phyloP scores from a whole-genome alignment of 1,140 invertebrate genomes.

The Aphelenchoides avenae region DNA sequence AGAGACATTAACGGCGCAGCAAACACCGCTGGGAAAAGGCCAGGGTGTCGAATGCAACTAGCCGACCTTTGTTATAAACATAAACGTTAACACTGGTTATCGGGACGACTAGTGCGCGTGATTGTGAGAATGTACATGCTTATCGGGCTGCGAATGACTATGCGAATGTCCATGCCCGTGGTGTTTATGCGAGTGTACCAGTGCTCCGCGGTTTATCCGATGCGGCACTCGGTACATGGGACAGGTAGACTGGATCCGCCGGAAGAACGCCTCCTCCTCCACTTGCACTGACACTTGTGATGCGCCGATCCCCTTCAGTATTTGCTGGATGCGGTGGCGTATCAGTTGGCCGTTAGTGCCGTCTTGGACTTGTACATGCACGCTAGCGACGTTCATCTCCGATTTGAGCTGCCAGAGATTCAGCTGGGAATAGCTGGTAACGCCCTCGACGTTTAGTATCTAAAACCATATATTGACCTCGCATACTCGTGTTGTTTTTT shows the following conservation, averaged over 20 bases:
- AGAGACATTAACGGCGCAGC: too few species aligned
- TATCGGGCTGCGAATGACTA: too few species aligned
- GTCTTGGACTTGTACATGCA: constrained; percentile 42
- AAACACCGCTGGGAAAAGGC: too few species aligned
- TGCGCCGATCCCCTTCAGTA: constrained; percentile 16
- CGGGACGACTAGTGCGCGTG: too few species aligned
- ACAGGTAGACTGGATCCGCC: constrained; percentile 11
- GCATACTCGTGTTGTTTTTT: constrained; percentile 14
- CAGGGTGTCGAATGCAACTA: too few species aligned
- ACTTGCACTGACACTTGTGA: constrained; percentile 33
- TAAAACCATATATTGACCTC: constrained; percentile 26
- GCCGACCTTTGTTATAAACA: too few species aligned
- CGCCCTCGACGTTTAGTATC: constrained; percentile 46
- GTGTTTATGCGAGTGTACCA: too few species aligned
- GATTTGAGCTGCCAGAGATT: constrained; percentile 56
- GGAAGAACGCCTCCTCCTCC: constrained; percentile 28
- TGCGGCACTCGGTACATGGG: too few species aligned
- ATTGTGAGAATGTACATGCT: too few species aligned
- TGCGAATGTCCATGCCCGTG: too few species aligned
- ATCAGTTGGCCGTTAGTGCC: constrained; percentile 48
- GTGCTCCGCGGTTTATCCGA: too few species aligned
- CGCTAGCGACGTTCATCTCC: constrained; percentile 45
- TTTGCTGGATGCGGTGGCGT: constrained; percentile 25
- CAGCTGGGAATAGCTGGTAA: constrained; percentile 41
- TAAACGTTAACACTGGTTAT: too few species aligned